Conservation (phyloP, 2,113 vertebrate species). For the Gobius niger region DNA sequence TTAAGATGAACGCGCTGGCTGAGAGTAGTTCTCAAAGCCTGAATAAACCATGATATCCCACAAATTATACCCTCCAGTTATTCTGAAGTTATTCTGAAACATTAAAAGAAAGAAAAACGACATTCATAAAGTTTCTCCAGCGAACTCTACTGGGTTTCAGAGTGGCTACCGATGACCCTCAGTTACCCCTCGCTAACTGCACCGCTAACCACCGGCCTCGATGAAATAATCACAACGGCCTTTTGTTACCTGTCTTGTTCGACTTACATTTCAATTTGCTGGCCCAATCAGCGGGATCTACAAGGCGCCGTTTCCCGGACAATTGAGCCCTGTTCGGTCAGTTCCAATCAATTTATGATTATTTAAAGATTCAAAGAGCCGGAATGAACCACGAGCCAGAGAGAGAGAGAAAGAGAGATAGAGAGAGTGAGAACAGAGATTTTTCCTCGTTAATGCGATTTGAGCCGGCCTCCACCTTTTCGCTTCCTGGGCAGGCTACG, state of each 20-base stretch:
- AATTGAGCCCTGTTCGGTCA: slow-evolving; percentile 38
- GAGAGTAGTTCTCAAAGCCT: too few species aligned
- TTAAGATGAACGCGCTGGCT: too few species aligned
- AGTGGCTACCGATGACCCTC: slow-evolving; percentile 37
- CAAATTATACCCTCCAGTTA: too few species aligned
- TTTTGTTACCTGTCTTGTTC: slow-evolving; percentile 45
- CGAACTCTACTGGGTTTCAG: neutral
- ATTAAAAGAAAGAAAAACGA: too few species aligned
- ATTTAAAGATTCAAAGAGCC: slow-evolving; percentile 44
- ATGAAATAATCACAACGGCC: slow-evolving; percentile 43
- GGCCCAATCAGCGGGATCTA: slow-evolving; percentile 49
- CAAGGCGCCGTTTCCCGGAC: slow-evolving; percentile 44
- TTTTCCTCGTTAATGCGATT: slow-evolving; percentile 51
- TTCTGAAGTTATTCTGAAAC: too few species aligned
- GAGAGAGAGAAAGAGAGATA: neutral
- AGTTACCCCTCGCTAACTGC: slow-evolving; percentile 62
- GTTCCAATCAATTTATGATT: slow-evolving; percentile 48
- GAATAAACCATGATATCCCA: too few species aligned
- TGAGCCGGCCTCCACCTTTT: slow-evolving; percentile 31
- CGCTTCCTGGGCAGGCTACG: slow-evolving; percentile 46
- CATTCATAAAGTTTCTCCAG: too few species aligned
- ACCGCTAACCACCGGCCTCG: slow-evolving; percentile 27
- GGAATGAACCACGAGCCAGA: slow-evolving; percentile 16
- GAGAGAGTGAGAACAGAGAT: neutral
- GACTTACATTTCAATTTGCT: slow-evolving; percentile 57